phyloP scores from a whole-genome alignment of 2,113 vertebrate species.

The Pavo muticus region DNA sequence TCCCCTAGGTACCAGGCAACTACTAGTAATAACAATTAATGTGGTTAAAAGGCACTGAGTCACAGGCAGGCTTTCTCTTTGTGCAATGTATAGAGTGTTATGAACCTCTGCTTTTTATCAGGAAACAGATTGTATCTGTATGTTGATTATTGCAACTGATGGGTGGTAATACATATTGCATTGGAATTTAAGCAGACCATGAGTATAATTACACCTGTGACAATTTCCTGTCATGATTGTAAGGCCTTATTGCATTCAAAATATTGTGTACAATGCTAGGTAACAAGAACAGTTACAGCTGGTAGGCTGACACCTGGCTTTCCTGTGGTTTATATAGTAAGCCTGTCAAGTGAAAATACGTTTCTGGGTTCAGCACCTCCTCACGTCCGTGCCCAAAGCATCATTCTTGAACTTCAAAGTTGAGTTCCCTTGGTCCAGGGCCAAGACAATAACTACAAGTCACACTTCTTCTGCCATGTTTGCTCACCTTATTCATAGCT shows the following conservation, averaged over 20 bases:
- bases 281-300: not conserved
- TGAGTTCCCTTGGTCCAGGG: fast-evolving
- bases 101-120: not conserved
- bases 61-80: not conserved
- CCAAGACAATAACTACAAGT: not conserved
- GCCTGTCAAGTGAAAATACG: not conserved
- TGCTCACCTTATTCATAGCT: fast-evolving
- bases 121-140: constrained; percentile 17
- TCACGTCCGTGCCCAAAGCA: fast-evolving
- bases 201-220: not conserved
- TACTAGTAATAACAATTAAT: constrained; percentile 3
- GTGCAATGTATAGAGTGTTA: not conserved
- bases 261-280: fast-evolving
- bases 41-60: not conserved
- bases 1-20: not conserved
- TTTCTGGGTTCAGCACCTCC: not conserved
- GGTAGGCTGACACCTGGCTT: not conserved
- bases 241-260: not conserved
- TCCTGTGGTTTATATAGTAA: not conserved
- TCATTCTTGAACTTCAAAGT: not conserved
- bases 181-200: not conserved
- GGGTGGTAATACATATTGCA: not conserved
- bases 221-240: not conserved
- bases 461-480: fast-evolving
- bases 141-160: not conserved